Conservation (phyloP, 1,140 invertebrate genomes). For the Leptopilina boulardi region DNA sequence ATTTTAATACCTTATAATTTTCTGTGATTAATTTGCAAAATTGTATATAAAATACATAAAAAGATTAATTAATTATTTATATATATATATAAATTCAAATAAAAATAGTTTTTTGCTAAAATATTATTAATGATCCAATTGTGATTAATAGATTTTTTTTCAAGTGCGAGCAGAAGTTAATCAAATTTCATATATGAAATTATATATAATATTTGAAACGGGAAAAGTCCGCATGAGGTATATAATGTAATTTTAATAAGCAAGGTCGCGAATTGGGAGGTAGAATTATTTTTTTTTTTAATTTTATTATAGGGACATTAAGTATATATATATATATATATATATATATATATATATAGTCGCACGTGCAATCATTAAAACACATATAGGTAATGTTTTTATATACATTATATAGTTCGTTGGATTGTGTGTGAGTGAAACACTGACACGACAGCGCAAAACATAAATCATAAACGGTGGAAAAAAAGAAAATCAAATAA, state of each 20-base stretch:
- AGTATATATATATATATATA: no score
- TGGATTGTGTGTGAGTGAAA: background rate
- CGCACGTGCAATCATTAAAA: conserved; percentile 9
- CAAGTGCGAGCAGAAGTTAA: background rate
- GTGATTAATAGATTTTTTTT: background rate
- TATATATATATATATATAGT: no score
- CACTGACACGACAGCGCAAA: background rate
- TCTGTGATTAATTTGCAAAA: no score
- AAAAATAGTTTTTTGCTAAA: no score
- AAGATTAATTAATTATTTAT: no score
- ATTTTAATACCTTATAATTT: no score
- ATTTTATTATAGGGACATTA: background rate
- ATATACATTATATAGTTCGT: no score
- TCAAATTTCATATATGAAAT: background rate
- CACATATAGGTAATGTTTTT: background rate
- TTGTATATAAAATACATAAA: no score
- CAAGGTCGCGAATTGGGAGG: background rate
- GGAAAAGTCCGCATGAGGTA: background rate
- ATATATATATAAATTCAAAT: no score
- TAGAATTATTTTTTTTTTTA: background rate
- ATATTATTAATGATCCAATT: background rate
- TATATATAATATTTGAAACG: background rate
- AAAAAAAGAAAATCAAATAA: background rate
- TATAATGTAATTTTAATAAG: background rate
- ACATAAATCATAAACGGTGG: conserved; percentile 1